Evolutionary conservation across 2,113 vertebrate genomes (phyloP).

Genomic region (Daphoenositta chrysoptera): DNA sequence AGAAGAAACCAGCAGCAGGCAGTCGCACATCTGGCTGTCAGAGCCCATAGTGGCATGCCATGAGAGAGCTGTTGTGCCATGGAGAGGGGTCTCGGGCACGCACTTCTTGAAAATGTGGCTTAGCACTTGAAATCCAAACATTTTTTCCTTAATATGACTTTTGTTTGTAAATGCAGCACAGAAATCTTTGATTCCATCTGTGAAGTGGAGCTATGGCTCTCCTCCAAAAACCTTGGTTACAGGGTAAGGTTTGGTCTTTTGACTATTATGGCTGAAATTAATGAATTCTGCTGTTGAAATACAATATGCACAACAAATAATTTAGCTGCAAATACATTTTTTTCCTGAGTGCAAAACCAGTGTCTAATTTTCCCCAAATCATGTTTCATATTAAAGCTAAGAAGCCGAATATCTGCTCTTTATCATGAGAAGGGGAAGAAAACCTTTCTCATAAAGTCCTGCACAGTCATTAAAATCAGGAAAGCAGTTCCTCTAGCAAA

Average conservation of each 20-base stretch:
- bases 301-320: neutral
- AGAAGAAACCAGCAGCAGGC: neutral
- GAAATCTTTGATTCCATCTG: neutral
- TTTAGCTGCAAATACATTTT: neutral
- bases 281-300: neutral
- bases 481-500: constrained; percentile 16
- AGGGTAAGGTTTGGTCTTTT: neutral
- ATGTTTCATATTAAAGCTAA: neutral
- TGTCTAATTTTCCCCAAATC: constrained; percentile 12
- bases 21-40: neutral
- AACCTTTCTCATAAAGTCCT: neutral
- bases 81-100: neutral
- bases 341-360: neutral
- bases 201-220: neutral
- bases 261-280: neutral
- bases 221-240: neutral
- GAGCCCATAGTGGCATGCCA: neutral
- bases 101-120: neutral
- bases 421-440: neutral
- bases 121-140: neutral
- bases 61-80: neutral
- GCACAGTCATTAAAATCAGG: constrained; percentile 1
- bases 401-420: constrained; percentile 23
- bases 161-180: neutral
- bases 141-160: neutral